Evolutionary conservation across 2,888 invertebrate genomes (phyloP), one percentile per base, ranked within the genome.

Genomic region (Phymatocera aterrima): DNA sequence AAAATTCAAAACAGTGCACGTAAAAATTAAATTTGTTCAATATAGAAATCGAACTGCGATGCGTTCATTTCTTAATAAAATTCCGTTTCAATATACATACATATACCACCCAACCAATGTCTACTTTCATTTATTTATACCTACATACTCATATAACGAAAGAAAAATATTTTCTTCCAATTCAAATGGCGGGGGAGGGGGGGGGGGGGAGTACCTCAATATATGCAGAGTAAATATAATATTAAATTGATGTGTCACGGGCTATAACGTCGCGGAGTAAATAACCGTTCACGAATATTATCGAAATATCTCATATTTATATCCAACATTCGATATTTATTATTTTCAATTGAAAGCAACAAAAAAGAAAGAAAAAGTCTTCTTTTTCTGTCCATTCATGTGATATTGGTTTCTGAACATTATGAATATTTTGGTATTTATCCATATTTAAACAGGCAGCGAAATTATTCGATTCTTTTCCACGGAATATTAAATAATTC

Each of bases 1-100:
- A n/a, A n/a, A n/a, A n/a, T n/a, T n/a, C n/a, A 70, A 77, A 60
- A 61, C 43, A 48, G 57, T 81, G 80, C 82, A 83, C 85, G 85
- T 85, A 81, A 78, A 80, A 77, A 78, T 80, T 80, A 77, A 68
- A 82, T 81, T 85, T 83, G 78, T 83, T 84, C 81, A 43, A 10
- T 6, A 24, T 21, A 80, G 79, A 83, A 83, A 84, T 79, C 65
- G 77, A 82, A 81, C 78, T 80, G 80, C 79, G 78, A 70, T 80
- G 78, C 77, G 81, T 82, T 83, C 79, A 80, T 81, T 83, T 80
- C 83, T 83, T 80, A 85, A 85, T 85, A 84, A 85, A 84, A 82
- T 84, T 86, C 82, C 82, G 83, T 81, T 82, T 86, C 84, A 84
- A 80, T 83, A 81, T 28, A 81, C 24, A 43, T 61, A 57, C 8